Conservation (phyloP, 2,888 invertebrate genomes). For the Perdita meconis region DNA sequence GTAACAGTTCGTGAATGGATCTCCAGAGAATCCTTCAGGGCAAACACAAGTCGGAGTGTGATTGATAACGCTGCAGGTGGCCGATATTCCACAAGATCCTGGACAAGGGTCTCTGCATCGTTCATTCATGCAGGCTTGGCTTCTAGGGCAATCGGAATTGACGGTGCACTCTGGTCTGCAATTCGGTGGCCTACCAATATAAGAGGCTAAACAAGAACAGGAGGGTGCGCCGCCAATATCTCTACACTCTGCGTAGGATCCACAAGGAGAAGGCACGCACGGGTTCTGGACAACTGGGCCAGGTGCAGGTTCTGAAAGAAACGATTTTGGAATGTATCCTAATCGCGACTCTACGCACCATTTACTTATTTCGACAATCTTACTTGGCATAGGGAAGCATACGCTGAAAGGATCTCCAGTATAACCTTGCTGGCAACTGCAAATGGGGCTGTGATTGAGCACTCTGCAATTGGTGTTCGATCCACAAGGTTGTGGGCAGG, state of each 20-base stretch:
- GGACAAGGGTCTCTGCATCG: conserved; percentile 92
- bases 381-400: conserved; percentile 75
- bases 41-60: conserved; percentile 92
- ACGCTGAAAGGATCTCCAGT: conserved; percentile 87
- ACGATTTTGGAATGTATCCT: background rate
- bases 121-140: conserved; percentile 90
- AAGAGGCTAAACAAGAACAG: conserved; percentile 85
- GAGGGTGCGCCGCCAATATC: conserved; percentile 85
- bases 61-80: conserved; percentile 88
- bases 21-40: conserved; percentile 89
- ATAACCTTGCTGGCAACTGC: conserved; percentile 85
- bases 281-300: conserved; percentile 84
- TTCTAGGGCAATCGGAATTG: conserved; percentile 90
- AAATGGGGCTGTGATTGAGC: conserved; percentile 87
- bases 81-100: conserved; percentile 89
- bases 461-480: conserved; percentile 87
- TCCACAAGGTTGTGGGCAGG: conserved; percentile 86
- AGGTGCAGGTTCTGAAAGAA: conserved; percentile 43
- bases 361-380: background rate
- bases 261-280: conserved; percentile 88
- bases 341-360: background rate
- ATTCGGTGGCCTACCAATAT: conserved; percentile 86
- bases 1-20: conserved; percentile 88
- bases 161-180: conserved; percentile 90
- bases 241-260: conserved; percentile 86